Percentiles rank a stretch among this genome's conserved stretches.
phyloP scores from a whole-genome alignment of 2,888 invertebrate genomes.

The Megastigmus dorsalis region DNA sequence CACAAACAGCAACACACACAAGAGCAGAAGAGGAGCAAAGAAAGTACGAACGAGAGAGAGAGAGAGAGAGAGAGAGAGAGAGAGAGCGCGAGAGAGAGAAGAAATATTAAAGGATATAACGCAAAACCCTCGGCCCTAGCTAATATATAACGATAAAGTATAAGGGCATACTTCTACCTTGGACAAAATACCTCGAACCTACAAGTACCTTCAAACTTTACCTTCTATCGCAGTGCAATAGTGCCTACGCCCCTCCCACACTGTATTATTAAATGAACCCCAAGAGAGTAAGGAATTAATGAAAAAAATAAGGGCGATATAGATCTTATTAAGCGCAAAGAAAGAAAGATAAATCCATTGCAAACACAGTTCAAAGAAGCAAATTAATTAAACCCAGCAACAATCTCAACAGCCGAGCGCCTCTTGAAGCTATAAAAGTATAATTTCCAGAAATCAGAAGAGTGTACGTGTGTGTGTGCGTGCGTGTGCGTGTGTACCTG shows the following conservation, averaged over 20 bases:
- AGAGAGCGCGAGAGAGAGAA: conserved; percentile 46
- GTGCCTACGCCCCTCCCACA: conserved; percentile 68
- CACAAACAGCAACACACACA: conserved; percentile 10
- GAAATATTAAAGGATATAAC: conserved; percentile 25
- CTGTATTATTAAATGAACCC: conserved; percentile 29
- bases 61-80: conserved; percentile 45
- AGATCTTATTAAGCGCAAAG: too few relatives aligned
- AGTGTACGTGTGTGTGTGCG: too few relatives aligned
- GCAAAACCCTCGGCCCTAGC: conserved; percentile 23
- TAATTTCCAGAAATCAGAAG: conserved; percentile 6
- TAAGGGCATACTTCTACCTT: conserved; percentile 63
- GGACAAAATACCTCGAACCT: conserved; percentile 72
- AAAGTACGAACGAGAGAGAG: conserved; percentile 33
- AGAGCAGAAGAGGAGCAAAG: conserved; percentile 28
- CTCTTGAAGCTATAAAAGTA: not conserved
- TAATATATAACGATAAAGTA: not conserved
- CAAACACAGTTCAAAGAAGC: conserved; percentile 7
- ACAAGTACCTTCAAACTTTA: conserved; percentile 73
- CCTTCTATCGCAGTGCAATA: conserved; percentile 71
- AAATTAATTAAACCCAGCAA: conserved; percentile 24
- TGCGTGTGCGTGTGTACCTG: too few relatives aligned
- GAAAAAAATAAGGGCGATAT: conserved; percentile 40
- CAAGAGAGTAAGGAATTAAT: conserved; percentile 33
- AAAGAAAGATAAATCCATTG: conserved; percentile 27
- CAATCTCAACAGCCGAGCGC: not conserved